Conservation (phyloP, 2,888 invertebrate species). For the Polydrusus cervinus region DNA sequence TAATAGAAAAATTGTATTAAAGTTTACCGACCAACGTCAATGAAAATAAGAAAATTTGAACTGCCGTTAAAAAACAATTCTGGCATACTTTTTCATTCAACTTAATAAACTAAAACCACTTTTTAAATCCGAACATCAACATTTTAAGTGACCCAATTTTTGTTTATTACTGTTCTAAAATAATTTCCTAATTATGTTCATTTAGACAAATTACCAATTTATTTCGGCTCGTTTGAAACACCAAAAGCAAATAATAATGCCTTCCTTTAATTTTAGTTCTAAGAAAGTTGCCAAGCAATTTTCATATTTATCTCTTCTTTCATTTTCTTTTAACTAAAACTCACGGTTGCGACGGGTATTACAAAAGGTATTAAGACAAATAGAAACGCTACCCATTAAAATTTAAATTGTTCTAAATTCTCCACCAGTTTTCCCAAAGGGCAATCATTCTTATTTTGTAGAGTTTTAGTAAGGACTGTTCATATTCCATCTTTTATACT, state of each 20-base stretch:
- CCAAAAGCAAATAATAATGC: too few species aligned
- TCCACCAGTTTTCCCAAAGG: conserved; percentile 17
- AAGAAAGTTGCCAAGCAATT: conserved; percentile 2
- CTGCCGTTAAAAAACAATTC: too few species aligned
- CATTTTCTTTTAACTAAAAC: conserved; percentile 27
- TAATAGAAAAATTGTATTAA: too few species aligned
- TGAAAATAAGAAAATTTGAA: too few species aligned
- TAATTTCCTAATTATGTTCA: too few species aligned
- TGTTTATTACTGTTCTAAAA: too few species aligned
- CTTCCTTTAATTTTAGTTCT: conserved; percentile 1
- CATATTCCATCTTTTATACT: background rate
- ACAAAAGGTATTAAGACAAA: conserved; percentile 37
- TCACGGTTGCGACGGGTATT: conserved; percentile 22
- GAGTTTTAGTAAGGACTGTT: conserved; percentile 15
- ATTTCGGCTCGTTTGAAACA: background rate
- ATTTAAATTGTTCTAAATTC: conserved; percentile 43
- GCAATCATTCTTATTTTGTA: conserved; percentile 28
- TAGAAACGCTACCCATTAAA: conserved; percentile 42
- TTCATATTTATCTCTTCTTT: conserved; percentile 33
- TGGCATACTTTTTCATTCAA: too few species aligned
- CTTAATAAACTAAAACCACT: too few species aligned
- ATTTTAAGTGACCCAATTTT: too few species aligned
- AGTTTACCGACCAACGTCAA: too few species aligned
- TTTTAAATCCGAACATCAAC: too few species aligned
- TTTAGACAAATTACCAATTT: background rate